These are phyloP conservation scores for Drosophila nigricruria DNA, from an alignment of 2,888 invertebrate species.

Conservation along the genomic window DNA sequence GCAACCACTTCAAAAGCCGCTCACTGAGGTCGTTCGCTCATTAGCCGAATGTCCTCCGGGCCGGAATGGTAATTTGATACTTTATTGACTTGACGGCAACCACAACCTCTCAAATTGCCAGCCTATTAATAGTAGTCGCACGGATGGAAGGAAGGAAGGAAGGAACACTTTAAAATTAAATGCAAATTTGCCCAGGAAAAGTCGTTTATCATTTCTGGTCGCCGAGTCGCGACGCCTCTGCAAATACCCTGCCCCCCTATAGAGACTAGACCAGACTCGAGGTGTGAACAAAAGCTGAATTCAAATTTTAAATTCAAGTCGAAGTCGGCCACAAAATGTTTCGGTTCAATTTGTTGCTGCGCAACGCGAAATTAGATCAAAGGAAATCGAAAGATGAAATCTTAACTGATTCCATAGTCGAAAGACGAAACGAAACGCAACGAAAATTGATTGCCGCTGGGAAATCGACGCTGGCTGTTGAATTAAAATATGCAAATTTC, in stretches of 20 bases:
- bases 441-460: slow-evolving; percentile 70
- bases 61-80: slow-evolving; percentile 67
- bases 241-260: not conserved
- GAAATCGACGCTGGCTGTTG: slow-evolving; percentile 62
- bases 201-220: slow-evolving; percentile 50
- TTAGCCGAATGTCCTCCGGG: slow-evolving; percentile 51
- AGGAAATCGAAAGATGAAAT: slow-evolving; percentile 40
- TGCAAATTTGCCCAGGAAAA: slow-evolving; percentile 48
- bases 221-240: slow-evolving; percentile 12
- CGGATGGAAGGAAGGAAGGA: no score
- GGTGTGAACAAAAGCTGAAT: slow-evolving; percentile 23
- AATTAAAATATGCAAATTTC: slow-evolving; percentile 76
- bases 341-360: slow-evolving; percentile 20
- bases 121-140: slow-evolving; percentile 25
- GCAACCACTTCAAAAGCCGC: slow-evolving; percentile 48
- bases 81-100: slow-evolving; percentile 44
- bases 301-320: slow-evolving; percentile 1
- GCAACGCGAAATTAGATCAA: slow-evolving; percentile 45
- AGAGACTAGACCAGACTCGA: not conserved
- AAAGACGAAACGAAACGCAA: slow-evolving; percentile 6
- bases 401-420: slow-evolving; percentile 35
- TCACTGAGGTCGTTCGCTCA: slow-evolving; percentile 51
- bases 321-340: slow-evolving; percentile 8
- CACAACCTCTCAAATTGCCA: slow-evolving; percentile 16
- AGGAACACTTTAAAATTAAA: slow-evolving; percentile 64